Conservation (phyloP, 2,888 invertebrate genomes). For the Calameuta pallipes region DNA sequence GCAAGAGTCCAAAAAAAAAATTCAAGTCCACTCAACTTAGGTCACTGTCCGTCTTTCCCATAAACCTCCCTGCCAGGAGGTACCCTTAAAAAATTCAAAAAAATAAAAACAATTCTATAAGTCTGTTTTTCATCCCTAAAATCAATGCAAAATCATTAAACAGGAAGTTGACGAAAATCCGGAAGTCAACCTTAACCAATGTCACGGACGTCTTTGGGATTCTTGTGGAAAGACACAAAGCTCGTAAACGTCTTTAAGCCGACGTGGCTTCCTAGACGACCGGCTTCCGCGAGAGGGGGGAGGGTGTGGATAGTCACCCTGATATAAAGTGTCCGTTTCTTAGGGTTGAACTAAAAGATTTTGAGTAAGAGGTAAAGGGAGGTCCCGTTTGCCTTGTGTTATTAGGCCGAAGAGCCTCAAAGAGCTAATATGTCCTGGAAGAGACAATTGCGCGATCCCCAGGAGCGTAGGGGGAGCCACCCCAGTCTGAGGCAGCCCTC, state of each 20-base stretch:
- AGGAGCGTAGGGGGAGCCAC: background rate
- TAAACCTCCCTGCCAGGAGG: background rate
- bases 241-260: background rate
- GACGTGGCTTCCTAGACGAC: background rate
- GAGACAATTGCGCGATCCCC: slow-evolving; percentile 43
- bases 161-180: background rate
- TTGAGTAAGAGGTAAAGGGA: slow-evolving; percentile 2
- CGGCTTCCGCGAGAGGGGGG: background rate
- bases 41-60: background rate
- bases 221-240: background rate
- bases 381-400: slow-evolving; percentile 20
- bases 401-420: slow-evolving; percentile 44
- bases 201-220: background rate
- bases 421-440: slow-evolving; percentile 57
- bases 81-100: background rate
- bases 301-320: background rate
- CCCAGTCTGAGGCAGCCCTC: slow-evolving; percentile 11
- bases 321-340: slow-evolving; percentile 12
- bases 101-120: no score
- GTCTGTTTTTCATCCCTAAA: background rate
- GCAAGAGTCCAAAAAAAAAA: slow-evolving; percentile 25
- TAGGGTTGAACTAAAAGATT: slow-evolving; percentile 9
- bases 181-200: background rate
- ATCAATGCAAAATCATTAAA: background rate
- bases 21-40: background rate